phyloP scores from a whole-genome alignment of 2,888 invertebrate species.

The Matsumyia berberina region DNA sequence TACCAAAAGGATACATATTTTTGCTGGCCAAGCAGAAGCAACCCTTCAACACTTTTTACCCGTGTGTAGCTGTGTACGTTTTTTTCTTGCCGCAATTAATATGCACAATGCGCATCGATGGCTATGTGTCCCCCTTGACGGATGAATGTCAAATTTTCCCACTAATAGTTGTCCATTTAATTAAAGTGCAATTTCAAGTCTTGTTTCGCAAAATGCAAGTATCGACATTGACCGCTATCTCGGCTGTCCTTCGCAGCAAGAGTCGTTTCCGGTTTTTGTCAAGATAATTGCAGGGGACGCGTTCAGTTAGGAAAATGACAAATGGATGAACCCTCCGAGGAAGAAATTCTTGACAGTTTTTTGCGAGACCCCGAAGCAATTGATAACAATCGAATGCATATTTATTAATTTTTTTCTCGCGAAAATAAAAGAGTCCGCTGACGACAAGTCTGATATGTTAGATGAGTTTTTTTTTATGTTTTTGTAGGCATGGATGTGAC shows the following conservation, averaged over 20 bases:
- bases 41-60: constrained; percentile 24
- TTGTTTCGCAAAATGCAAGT: constrained; percentile 76
- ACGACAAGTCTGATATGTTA: too few species aligned
- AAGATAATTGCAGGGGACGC: constrained; percentile 60
- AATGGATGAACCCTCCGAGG: constrained; percentile 53
- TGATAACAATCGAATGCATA: constrained; percentile 51
- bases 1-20: constrained; percentile 27
- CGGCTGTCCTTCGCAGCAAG: constrained; percentile 49
- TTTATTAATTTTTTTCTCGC: constrained; percentile 17
- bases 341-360: constrained; percentile 15
- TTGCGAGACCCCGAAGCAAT: constrained; percentile 34
- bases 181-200: constrained; percentile 82
- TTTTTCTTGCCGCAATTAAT: constrained; percentile 58
- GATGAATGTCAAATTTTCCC: constrained; percentile 79
- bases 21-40: too few species aligned
- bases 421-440: too few species aligned
- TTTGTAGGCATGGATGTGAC: too few species aligned
- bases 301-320: constrained; percentile 68
- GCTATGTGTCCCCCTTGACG: constrained; percentile 78
- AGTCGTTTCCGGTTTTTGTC: constrained; percentile 69
- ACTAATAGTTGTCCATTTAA: constrained; percentile 82
- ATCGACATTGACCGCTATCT: constrained; percentile 74
- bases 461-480: too few species aligned
- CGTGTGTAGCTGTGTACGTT: not conserved
- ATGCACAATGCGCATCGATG: constrained; percentile 72